These are phyloP conservation scores for Osmerus eperlanus DNA, from an alignment of 2,113 vertebrate species.

Conservation along the genomic window DNA sequence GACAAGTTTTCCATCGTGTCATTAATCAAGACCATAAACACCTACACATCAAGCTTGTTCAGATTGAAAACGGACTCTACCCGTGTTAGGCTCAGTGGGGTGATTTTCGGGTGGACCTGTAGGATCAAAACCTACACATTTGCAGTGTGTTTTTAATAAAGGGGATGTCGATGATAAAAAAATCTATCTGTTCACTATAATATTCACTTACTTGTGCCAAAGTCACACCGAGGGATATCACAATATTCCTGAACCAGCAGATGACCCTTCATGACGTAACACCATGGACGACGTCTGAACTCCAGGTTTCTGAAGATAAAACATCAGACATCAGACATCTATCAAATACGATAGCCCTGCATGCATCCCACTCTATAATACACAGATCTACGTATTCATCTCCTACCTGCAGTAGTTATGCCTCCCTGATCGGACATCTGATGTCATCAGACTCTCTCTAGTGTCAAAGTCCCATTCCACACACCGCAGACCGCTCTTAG, in stretches of 20 bases:
- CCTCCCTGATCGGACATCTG: constrained; percentile 41
- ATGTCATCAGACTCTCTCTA: constrained; percentile 21
- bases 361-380: no score
- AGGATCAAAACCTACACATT: constrained; percentile 5
- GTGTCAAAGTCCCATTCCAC: constrained; percentile 46
- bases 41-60: no score
- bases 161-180: no score
- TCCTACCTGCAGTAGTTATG: constrained; percentile 73
- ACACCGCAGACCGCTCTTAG: constrained; percentile 53
- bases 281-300: constrained; percentile 63
- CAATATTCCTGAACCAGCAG: constrained; percentile 57
- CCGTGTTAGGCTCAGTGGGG: constrained; percentile 21
- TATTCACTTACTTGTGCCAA: constrained; percentile 15
- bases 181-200: neutral
- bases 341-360: neutral
- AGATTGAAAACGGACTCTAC: neutral
- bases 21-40: no score
- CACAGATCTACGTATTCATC: no score
- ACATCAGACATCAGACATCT: neutral
- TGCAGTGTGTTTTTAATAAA: no score
- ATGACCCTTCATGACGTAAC: constrained; percentile 33
- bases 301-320: constrained; percentile 49
- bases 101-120: neutral
- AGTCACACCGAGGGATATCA: constrained; percentile 44
- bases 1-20: neutral